Evolutionary conservation across 2,113 vertebrate genomes (phyloP), one percentile per base, ranked within the genome.

Genomic region (Ophthalmolycus amberensis): DNA sequence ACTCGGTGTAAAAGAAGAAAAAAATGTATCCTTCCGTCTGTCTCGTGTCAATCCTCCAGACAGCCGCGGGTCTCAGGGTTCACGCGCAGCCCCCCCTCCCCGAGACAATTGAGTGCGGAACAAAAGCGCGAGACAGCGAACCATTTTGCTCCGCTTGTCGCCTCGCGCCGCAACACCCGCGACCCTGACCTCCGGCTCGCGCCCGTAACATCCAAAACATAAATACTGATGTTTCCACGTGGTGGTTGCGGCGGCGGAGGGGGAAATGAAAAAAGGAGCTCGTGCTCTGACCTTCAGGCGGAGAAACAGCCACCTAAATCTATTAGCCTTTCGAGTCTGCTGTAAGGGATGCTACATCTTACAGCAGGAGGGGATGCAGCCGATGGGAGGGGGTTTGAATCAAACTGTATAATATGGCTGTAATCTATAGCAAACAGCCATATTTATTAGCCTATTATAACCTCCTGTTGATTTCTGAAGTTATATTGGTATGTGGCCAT

Each of bases 91-190:
- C 76, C 48, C 58, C 42, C 42, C 42, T 12, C 14, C 44, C 44
- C 42, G 71, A 92, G 89, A 94, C 94, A 91, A 94, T 93, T 94
- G 92, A 92, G 85, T 85, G 82, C 62, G 50, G 88, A 94, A 94
- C 94, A 95, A 94, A 52, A 93, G 93, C 90, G 76, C 77, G 74
- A 91, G 93, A 94, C 92, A 90, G 86, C 77, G 84, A 89, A 60
- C 89, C 86, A 75, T 90, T 93, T 91, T 83, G 83, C 85, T 88
- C 84, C n/a, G 68, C 88, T 90, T 92, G 91, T 93, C 89, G 93
- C 88, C 93, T 92, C 87, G 90, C 93, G 80, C 91, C 85, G 92
- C 85, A 70, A 86, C 89, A 89, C 84, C 48, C 58, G 46, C 90
- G 90, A 93, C 90, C 91, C 90, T 92, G 94, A 94, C 93, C 91